Conservation (phyloP, 2,113 vertebrate species). For the Dascyllus trimaculatus region DNA sequence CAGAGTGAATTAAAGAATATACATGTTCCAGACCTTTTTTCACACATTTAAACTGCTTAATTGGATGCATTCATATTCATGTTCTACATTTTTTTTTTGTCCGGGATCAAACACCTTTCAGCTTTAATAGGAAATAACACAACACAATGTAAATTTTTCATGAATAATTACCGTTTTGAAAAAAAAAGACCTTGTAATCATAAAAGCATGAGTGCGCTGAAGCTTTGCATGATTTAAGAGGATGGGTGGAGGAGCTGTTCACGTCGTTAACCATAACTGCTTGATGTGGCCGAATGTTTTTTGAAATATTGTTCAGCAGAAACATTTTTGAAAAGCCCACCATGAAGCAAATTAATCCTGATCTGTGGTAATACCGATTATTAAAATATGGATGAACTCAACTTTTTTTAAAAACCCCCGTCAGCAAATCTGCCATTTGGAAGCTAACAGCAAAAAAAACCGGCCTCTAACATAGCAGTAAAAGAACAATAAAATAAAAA, state of each 20-base stretch:
- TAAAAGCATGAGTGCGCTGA: conserved; percentile 5
- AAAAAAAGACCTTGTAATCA: conserved; percentile 13
- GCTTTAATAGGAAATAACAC: neutral
- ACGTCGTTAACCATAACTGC: conserved; percentile 25
- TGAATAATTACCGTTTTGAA: conserved; percentile 28
- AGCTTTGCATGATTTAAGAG: conserved; percentile 34
- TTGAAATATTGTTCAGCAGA: neutral
- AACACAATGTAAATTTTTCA: conserved; percentile 7
- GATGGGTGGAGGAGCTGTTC: conserved; percentile 15
- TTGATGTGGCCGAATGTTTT: conserved; percentile 40
- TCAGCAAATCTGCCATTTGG: conserved; percentile 41
- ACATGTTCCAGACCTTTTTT: neutral
- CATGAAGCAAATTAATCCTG: neutral
- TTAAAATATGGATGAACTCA: neutral
- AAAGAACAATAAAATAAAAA: conserved; percentile 9
- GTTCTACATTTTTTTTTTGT: neutral
- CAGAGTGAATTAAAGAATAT: neutral
- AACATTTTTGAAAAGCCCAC: conserved; percentile 8
- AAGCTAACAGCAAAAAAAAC: conserved; percentile 6
- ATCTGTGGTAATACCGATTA: neutral
- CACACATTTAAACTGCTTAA: neutral
- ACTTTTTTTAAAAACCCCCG: neutral
- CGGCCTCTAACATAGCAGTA: neutral
- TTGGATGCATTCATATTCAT: neutral
- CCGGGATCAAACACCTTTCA: conserved; percentile 4